Evolutionary conservation across 2,113 vertebrate species (phyloP), one percentile per base, ranked within the genome.

Genomic region (Tamias sibiricus): DNA sequence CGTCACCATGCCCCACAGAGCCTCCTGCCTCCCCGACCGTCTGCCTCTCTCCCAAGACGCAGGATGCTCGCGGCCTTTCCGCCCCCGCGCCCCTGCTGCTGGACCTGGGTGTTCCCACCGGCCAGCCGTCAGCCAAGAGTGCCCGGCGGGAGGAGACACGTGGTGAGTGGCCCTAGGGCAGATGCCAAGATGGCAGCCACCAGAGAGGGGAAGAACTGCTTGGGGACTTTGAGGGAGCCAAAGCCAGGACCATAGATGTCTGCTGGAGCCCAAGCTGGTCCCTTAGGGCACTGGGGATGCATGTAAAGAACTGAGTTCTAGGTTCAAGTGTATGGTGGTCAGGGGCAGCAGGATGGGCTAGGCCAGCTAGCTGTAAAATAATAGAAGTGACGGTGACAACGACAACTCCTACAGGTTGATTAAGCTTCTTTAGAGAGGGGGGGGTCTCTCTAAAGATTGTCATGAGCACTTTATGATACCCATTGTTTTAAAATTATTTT

Each of bases 41-140:
- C 80, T 80, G 52, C 89, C 86, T 97, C 49, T 93, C 92, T 2
- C 92, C 97, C 44, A 94, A 97, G 81, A 85, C 12, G 0, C 82
- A 90, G 0, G 35, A 83, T 1, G 24, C 98, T 84, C 96, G 97
- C 8, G 74, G 95, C 0, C 96, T 89, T 0, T 96, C 98, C 26
- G 94, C 83, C 42, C 82, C 95, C 0, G 30, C 26, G 0, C 95
- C 98, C 54, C 98, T 99, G 49, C 98, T 98, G 90, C 98, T 99
- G 2, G 98, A 99, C 92, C 98, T 99, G 10, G 98, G 98, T 8
- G 47, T 87, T 62, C 84, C 98, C 0, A 97, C 98, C 1, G 99
- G 98, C 98, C 99, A 98, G 97, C 99, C 99, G 6, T 98, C 97
- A 0, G 97, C 98, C 95, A 98, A 97, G 90, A 99, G 99, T 97